phyloP scores from a whole-genome alignment of 1,140 invertebrate genomes.

The Euura saliciscinereae region DNA sequence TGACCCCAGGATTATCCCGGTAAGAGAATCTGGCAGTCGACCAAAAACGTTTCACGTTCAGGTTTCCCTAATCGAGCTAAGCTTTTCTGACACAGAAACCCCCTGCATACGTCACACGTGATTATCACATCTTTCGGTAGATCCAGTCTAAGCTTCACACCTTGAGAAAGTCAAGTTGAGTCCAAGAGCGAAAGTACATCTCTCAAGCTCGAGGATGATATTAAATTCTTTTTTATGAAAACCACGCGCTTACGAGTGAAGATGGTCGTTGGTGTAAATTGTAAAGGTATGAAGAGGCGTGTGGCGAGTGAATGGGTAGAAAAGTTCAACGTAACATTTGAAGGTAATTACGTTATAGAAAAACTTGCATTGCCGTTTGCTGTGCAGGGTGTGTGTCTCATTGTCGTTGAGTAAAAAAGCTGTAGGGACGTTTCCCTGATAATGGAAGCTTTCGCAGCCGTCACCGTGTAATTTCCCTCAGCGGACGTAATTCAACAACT shows the following conservation, averaged over 20 bases:
- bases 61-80: too few species aligned
- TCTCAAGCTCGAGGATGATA: too few species aligned
- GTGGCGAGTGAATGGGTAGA: neutral
- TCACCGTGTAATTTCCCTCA: neutral
- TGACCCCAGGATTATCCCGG: neutral
- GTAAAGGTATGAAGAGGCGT: too few species aligned
- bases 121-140: too few species aligned
- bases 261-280: too few species aligned
- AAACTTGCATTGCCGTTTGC: neutral
- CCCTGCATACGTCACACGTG: too few species aligned
- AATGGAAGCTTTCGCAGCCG: neutral
- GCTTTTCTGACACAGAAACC: too few species aligned
- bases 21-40: neutral
- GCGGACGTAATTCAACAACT: constrained; percentile 5
- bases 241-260: too few species aligned
- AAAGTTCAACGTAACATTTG: neutral
- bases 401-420: neutral
- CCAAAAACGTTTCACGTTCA: neutral
- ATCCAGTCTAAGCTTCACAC: too few species aligned
- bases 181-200: too few species aligned
- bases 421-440: neutral
- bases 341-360: neutral
- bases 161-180: too few species aligned
- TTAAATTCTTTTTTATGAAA: too few species aligned
- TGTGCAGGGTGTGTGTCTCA: neutral